These are phyloP conservation scores for Tiliacea citrago DNA, from an alignment of 2,888 invertebrate genomes.

Conservation along the genomic window DNA sequence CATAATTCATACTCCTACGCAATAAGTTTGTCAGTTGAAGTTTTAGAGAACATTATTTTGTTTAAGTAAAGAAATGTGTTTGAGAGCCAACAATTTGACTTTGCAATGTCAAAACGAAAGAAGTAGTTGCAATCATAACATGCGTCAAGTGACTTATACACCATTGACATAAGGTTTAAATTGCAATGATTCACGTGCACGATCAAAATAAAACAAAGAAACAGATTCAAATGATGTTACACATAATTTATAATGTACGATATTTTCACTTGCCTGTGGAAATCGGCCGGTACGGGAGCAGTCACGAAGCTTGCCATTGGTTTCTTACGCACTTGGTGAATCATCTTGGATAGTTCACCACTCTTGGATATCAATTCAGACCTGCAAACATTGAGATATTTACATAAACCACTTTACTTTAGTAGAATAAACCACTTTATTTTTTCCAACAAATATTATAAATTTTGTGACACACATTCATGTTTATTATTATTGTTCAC, in stretches of 20 bases:
- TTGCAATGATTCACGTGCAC: background rate
- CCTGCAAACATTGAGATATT: conserved; percentile 75
- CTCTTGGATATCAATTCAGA: conserved; percentile 96
- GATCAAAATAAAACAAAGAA: background rate
- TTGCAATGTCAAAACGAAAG: background rate
- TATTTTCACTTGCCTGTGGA: conserved; percentile 92
- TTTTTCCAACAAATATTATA: background rate
- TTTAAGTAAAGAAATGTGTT: background rate
- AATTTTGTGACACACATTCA: background rate
- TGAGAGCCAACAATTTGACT: conserved; percentile 3
- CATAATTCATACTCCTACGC: conserved; percentile 5
- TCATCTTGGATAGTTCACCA: conserved; percentile 95
- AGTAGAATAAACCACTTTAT: background rate
- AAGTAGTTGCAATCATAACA: background rate
- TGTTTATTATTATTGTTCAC: conserved; percentile 5
- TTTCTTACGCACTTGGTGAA: conserved; percentile 96
- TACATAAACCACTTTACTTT: background rate
- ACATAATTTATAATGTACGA: background rate
- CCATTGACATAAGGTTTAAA: background rate
- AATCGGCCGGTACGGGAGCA: conserved; percentile 97
- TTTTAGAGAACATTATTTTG: background rate
- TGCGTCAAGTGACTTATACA: background rate
- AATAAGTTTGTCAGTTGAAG: background rate
- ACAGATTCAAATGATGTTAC: background rate
- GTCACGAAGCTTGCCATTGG: conserved; percentile 97